Evolutionary conservation across 1,140 invertebrate species (phyloP).

Genomic region (Drosophila arawakana): DNA sequence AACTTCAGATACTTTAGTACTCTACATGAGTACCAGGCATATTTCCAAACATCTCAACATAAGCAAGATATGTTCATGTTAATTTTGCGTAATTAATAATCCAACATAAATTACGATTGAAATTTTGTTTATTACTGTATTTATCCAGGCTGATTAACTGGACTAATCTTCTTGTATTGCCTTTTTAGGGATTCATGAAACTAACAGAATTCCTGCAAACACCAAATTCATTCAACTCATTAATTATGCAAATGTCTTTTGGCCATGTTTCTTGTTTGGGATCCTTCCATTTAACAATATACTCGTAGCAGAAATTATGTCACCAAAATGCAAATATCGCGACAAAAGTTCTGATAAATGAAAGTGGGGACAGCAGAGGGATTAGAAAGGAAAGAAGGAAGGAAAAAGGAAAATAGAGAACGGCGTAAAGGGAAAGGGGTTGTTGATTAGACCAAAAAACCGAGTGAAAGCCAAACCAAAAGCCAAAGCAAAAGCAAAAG

Average conservation of each 20-base stretch:
- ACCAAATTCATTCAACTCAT: conserved; percentile 38
- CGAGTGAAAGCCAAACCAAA: conserved; percentile 13
- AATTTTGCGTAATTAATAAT: not conserved
- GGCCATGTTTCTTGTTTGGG: conserved; percentile 48
- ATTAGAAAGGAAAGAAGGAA: not conserved
- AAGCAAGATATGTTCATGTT: not conserved
- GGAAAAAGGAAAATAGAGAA: not conserved
- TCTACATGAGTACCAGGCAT: too few species aligned
- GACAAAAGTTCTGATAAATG: conserved; percentile 13
- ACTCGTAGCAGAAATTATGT: conserved; percentile 62
- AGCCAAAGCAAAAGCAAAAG: conserved; percentile 34
- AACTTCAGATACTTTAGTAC: too few species aligned
- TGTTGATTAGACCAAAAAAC: conserved; percentile 55
- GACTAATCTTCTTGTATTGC: conserved; percentile 7
- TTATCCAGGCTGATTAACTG: not conserved
- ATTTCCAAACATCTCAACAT: too few species aligned
- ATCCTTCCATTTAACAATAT: conserved; percentile 36
- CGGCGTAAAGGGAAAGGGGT: conserved; percentile 42
- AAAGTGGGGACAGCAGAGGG: not conserved
- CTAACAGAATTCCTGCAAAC: conserved; percentile 31
- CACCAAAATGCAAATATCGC: conserved; percentile 70
- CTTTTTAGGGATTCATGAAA: conserved; percentile 24
- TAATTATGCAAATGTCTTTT: conserved; percentile 73
- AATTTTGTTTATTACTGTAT: too few species aligned
- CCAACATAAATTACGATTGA: too few species aligned